A percentile compares a stretch with the other conserved stretches of the same genome.
These are phyloP conservation scores for Aptenodytes forsteri DNA, from an alignment of 2,113 vertebrate species.

Conservation along the genomic window DNA sequence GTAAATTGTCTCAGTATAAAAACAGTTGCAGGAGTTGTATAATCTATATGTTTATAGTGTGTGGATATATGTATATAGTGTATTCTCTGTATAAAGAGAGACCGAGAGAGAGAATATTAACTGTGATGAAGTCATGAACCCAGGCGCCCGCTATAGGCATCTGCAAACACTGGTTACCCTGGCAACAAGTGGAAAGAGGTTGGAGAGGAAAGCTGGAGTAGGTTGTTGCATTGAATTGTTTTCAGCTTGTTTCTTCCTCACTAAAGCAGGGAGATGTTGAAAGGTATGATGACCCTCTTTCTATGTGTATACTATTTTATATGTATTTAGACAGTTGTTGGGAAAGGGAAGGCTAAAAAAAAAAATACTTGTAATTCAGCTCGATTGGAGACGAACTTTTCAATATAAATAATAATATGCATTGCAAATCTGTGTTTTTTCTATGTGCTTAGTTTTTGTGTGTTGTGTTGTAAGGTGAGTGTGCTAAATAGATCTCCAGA, in stretches of 20 bases:
- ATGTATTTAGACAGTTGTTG: neutral
- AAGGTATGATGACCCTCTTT: conserved; percentile 65
- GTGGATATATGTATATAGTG: neutral
- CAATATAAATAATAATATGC: neutral
- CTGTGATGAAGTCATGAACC: conserved; percentile 60
- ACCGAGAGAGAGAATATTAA: conserved; percentile 19
- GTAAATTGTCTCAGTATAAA: neutral
- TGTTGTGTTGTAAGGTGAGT: neutral
- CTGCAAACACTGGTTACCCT: conserved; percentile 74
- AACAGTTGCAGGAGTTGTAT: neutral
- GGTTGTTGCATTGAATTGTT: conserved; percentile 68
- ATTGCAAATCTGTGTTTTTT: neutral
- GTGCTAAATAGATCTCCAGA: neutral
- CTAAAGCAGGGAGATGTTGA: conserved; percentile 69
- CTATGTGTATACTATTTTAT: neutral
- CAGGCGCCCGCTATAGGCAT: conserved; percentile 64
- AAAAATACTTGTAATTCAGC: neutral
- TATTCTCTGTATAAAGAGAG: neutral
- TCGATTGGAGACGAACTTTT: conserved; percentile 10
- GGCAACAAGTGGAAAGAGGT: conserved; percentile 78
- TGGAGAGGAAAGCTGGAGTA: conserved; percentile 68
- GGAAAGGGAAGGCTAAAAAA: conserved; percentile 22
- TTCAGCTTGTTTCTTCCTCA: conserved; percentile 66
- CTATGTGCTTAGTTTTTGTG: neutral
- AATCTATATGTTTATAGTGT: neutral